Conservation (phyloP, 2,113 vertebrate genomes). For the Periophthalmodon schlosseri region DNA sequence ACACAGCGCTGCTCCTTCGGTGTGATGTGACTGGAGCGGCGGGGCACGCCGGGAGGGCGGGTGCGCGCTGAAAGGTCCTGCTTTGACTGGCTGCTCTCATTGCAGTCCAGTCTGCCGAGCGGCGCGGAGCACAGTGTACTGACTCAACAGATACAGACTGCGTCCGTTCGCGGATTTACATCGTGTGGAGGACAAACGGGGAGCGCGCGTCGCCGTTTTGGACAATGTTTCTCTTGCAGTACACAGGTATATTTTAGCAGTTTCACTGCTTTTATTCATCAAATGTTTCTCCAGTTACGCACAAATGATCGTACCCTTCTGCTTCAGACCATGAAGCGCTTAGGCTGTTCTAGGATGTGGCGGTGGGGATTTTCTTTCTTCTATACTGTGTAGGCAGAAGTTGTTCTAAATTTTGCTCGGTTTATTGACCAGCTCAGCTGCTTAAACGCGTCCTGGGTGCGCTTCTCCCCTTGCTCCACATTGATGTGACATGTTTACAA, state of each 20-base stretch:
- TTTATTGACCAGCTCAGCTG: neutral
- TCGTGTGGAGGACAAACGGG: constrained; percentile 40
- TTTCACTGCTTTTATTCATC: neutral
- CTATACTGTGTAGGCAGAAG: neutral
- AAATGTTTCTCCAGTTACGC: constrained; percentile 10
- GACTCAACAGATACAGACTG: constrained; percentile 17
- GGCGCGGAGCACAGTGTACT: constrained; percentile 42
- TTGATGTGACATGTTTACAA: neutral
- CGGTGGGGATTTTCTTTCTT: neutral
- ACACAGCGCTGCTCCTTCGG: neutral
- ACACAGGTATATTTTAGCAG: constrained; percentile 73
- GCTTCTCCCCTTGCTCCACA: neutral
- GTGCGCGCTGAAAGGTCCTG: constrained; percentile 12
- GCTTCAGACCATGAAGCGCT: neutral
- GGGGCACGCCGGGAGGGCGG: constrained; percentile 32
- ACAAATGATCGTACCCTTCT: neutral
- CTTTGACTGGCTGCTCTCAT: constrained; percentile 64
- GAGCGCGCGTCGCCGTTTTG: constrained; percentile 42
- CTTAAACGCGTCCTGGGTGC: neutral
- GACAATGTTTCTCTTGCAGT: constrained; percentile 84
- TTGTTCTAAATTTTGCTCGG: neutral
- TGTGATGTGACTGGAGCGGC: neutral
- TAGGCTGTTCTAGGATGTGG: neutral
- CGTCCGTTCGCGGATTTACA: constrained; percentile 61
- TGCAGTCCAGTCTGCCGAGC: constrained; percentile 59